Base-by-base conservation (phyloP, 1,140 invertebrate species). In the Acromyrmex heyeri region DNA sequence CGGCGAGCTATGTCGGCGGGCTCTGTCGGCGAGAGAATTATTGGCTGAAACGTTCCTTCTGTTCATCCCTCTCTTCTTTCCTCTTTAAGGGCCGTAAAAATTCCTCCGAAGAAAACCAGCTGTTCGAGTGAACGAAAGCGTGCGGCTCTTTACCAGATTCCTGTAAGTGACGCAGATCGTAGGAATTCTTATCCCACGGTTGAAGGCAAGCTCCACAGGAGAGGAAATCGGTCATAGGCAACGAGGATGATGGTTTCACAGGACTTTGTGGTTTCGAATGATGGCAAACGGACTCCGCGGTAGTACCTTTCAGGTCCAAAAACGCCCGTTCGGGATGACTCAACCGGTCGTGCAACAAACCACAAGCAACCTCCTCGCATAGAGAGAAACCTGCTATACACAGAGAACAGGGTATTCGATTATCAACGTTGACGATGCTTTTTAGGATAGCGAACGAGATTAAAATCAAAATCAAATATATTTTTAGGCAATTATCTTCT, bases 141-240 rank as follows among this genome's bases (percentile, higher is more conserved):
- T 12, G 55, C 27, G 21, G 55, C 18, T 55, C 62, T 44, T 21
- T 64, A 75, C 53, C 61, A 50, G 53, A 90, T 90, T 90, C 89
- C 38, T 78, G 88, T 48, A 75, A 83, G 61, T 62, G 76, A 81
- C 77, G 65, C n/a, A 69, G 85, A 85, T 85, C 69, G 78, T 82
- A 91, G 81, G 76, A 91, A 91, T 91, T 90, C 87, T 75, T 88
- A 75, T 91, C 87, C 70, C 87, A 91, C 65, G 87, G 61, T 81
- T 62, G n/a, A 55, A 24, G 62, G 53, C 24, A 57, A 18, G 18
- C 57, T 50, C 34, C 55, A 8, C 57, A 53, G 24, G 53, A 77
- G 73, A 86, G 59, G 61, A 89, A 89, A 87, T 87, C 72, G 85
- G 55, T 67, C 59, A 73, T 59, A 64, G 62, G 48, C 44, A 44